Percentiles rank a stretch among this genome's conserved stretches.
Conservation (phyloP, 2,888 invertebrate genomes). For the Pterostichus madidus region DNA sequence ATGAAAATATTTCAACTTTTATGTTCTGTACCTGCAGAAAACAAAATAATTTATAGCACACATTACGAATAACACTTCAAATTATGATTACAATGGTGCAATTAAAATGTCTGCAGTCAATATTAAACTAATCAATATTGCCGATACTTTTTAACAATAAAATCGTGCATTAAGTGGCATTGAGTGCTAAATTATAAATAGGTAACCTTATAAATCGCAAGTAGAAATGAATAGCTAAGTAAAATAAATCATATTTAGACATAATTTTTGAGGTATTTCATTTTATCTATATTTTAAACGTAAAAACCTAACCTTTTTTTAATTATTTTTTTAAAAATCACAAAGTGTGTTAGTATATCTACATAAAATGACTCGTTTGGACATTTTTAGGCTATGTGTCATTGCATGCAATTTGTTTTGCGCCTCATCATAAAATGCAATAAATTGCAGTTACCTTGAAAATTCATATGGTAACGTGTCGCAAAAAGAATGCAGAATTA, state of each 20-base stretch:
- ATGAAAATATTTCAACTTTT: constrained; percentile 13
- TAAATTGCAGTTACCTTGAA: constrained; percentile 63
- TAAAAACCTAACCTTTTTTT: no score
- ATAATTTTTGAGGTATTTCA: no score
- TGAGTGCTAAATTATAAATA: constrained; percentile 13
- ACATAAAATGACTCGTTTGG: neutral
- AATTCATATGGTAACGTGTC: constrained; percentile 55
- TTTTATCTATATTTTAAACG: no score
- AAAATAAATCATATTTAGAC: neutral
- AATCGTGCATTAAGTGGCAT: constrained; percentile 35
- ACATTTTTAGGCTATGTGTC: constrained; percentile 51
- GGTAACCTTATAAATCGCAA: neutral
- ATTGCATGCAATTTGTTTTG: constrained; percentile 43
- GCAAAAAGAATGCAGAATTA: constrained; percentile 60
- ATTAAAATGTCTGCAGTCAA: constrained; percentile 59
- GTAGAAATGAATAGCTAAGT: neutral
- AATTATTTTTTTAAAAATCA: no score
- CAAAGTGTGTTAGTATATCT: neutral
- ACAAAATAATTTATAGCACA: constrained; percentile 32
- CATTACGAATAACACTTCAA: constrained; percentile 37
- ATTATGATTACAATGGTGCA: constrained; percentile 47
- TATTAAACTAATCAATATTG: constrained; percentile 54
- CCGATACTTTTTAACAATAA: constrained; percentile 54
- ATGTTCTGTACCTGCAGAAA: constrained; percentile 12
- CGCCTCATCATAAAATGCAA: constrained; percentile 41